Evolutionary conservation across 2,888 invertebrate genomes (phyloP), one percentile per base, ranked within the genome.

Genomic region (Ormyrus labotus): DNA sequence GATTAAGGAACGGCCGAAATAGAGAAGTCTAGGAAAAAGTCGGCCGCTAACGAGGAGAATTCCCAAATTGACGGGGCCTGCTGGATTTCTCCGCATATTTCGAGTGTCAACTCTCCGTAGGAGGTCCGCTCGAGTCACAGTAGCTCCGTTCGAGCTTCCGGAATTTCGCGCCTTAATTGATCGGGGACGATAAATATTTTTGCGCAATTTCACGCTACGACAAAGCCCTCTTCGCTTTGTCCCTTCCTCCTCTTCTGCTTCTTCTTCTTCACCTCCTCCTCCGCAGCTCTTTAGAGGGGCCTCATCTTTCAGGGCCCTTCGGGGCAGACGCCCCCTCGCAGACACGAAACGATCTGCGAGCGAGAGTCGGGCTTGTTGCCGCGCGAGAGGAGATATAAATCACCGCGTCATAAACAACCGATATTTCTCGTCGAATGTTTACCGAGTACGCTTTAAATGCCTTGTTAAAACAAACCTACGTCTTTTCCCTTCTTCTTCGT

Each of bases 391-490:
- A 87, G 87, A 87, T 89, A 90, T 90, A 90, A 90, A 90, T 90
- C 90, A 90, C 87, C 86, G 84, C 83, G 87, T 89, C 90, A 88
- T 90, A 90, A 90, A 90, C 89, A 89, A 90, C 89, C 90, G 86
- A 90, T 90, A 90, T 90, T 90, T 90, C 89, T 90, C 88, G 87
- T 85, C 88, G 88, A 89, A 90, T 90, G 90, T 90, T 90, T 90
- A 90, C 90, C 89, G 89, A 90, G 90, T 89, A 88, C 88, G 89
- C 90, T 90, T 90, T 90, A 90, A 90, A 90, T 89, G 90, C 88
- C 90, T 90, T 90, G 90, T 90, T 90, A 90, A 90, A 90, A 89
- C 89, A 90, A 90, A 90, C 90, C 90, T 90, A 90, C 89, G 89
- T 89, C 87, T 86, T 85, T 81, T 84, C 85, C 74, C 67, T 68